Base-by-base conservation (phyloP, 2,888 invertebrate species). In the Melikaiella ostensackeni region DNA sequence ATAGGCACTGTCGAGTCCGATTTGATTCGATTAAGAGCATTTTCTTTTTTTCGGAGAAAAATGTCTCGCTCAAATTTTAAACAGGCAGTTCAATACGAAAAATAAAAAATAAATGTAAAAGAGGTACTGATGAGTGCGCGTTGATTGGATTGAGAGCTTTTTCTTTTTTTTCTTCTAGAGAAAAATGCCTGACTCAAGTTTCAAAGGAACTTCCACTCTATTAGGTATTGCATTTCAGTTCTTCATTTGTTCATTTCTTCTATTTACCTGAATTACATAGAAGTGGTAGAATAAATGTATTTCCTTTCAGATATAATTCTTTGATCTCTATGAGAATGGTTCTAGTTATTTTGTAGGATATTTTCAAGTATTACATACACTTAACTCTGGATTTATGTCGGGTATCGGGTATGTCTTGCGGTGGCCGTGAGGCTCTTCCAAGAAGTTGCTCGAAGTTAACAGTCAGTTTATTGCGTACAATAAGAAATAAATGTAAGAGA, bases 31-130 rank as follows among this genome's bases (percentile, higher is more conserved):
- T 70, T 33, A n/a, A 50, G 27, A 7, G 16, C 30, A 4, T 70
- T 30, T 19, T 27, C 50, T n/a, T 70, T 19, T 50, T 70, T n/a
- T 21, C 7, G 5, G 33, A 7, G 33, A 33, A 66, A 66, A 27
- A 66, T 66, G 24, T 16, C 66, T n/a, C n/a, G n/a, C n/a, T n/a
- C n/a, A n/a, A n/a, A n/a, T n/a, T n/a, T n/a, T n/a, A n/a, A n/a
- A n/a, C n/a, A n/a, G n/a, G n/a, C n/a, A 50, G 50, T 50, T 70
- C 50, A 50, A 70, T 70, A n/a, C 70, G 50, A 27, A 33, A 30
- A 70, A 70, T 70, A 70, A 70, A 50, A 70, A 70, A 70, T 50
- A 70, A 50, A 70, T 70, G 70, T 50, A 50, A 50, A 33, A 70
- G 42, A 46, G 50, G 30, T 19, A 42, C 19, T 27, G 50, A 70